Conservation (phyloP, 1,140 invertebrate genomes). For the Ceratitis capitata region DNA sequence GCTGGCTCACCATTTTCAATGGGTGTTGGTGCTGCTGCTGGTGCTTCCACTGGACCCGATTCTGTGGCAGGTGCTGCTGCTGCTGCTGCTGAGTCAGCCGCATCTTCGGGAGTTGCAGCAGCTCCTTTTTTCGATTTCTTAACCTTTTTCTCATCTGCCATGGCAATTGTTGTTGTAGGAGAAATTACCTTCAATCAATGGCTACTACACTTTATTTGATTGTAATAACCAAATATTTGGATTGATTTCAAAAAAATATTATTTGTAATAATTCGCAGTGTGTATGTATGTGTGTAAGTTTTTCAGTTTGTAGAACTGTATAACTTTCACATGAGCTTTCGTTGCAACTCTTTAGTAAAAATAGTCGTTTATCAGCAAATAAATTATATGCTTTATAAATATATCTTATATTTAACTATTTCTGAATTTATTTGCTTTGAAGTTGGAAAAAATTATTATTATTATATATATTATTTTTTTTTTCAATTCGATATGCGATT, state of each 20-base stretch:
- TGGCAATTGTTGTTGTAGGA: too few relatives aligned
- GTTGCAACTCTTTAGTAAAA: not conserved
- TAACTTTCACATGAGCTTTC: not conserved
- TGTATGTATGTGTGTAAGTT: too few relatives aligned
- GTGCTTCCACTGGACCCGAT: constrained; percentile 38
- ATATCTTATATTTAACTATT: not conserved
- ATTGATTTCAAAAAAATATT: not conserved
- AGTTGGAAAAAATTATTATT: too few relatives aligned
- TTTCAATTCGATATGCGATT: constrained; percentile 37
- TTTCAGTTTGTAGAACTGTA: not conserved
- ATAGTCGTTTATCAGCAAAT: not conserved
- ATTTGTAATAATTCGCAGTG: too few relatives aligned
- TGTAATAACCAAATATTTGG: not conserved
- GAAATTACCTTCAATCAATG: too few relatives aligned
- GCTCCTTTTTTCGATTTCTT: constrained; percentile 61
- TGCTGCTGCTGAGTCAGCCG: not conserved
- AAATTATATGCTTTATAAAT: not conserved
- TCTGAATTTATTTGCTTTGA: not conserved
- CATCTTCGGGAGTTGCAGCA: not conserved
- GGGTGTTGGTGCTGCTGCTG: constrained; percentile 38
- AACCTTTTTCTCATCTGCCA: constrained; percentile 62
- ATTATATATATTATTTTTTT: too few relatives aligned
- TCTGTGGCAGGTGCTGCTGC: constrained; percentile 39
- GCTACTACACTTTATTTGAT: too few relatives aligned
- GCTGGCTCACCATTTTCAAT: constrained; percentile 42